Base-by-base conservation (phyloP, 2,888 invertebrate species). In the Philopedon plagiatum region DNA sequence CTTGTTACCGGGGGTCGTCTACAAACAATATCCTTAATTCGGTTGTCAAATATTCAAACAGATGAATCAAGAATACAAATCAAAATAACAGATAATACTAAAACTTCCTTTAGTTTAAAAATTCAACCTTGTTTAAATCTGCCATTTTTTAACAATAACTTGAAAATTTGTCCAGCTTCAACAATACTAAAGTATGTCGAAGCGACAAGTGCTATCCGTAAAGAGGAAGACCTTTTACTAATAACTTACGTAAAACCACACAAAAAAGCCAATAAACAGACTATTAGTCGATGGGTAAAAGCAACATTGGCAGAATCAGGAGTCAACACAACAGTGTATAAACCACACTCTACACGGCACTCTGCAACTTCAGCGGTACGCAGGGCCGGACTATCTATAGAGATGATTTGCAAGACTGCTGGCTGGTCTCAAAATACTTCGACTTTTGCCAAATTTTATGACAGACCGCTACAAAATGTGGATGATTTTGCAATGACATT, bases 291-390 rank as follows among this genome's bases (percentile, higher is more conserved):
- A 41, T 41, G 41, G 41, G 41, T 41, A 5, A 41, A 41, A 41
- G 41, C 4, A 15, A 15, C 41, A 4, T 5, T 41, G 9, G 18
- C n/a, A 9, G 41, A 4, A 15, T 4, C 41, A 41, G 41, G 41
- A 5, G 9, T 41, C 18, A 11, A 41, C 41, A 9, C 5, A 5
- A 5, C n/a, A 5, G 5, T 5, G 9, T 41, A 7, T n/a, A 5
- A 11, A 4, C 49, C 49, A 5, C 49, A 49, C 11, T 49, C 49
- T 15, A 49, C 49, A 5, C 49, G 49, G 5, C 80, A 80, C 56
- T 76, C 76, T 0, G 61, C 71, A 5, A 78, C 78, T 4, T 78
- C 79, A n/a, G 75, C 78, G 7, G 80, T 77, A 9, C 62, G 60
- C n/a, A 68, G 71, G 19, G 65, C 3, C 8, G 78, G 77, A 18